Evolutionary conservation across 2,888 invertebrate species (phyloP), one percentile per base, ranked within the genome.

Genomic region (Caenorhabditis sp.): DNA sequence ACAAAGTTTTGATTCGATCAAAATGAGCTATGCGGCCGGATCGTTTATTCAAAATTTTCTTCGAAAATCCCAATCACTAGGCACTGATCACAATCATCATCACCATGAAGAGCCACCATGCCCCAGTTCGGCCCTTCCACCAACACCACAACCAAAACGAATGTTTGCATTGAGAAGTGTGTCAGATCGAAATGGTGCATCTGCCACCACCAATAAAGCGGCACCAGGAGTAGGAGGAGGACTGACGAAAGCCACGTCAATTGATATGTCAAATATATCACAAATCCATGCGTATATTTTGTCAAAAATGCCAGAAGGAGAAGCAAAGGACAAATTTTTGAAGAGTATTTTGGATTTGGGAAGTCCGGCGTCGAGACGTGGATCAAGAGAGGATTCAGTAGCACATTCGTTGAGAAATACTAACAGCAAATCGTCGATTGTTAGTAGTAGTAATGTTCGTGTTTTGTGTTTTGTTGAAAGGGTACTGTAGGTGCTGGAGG

Each of bases 281-380:
- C 80, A 82, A 53, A 84, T 86, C 43, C 86, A 85, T 69, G 69
- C 76, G 20, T 86, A 83, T 71, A 83, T 86, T 20, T 62, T 85
- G 25, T 78, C 75, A 27, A 76, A 78, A 43, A 76, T 86, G 65
- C 84, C 86, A 7, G 73, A 76, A 38, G 85, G 86, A 17, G 76
- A 75, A 43, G 84, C 85, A 52, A 83, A 83, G 61, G 78, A 86
- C 49, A 83, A 83, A 59, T 84, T 84, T 62, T 70, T 85, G 54
- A 63, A 75, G 31, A 80, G 78, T 53, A 74, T 85, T 54, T 81
- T 85, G 59, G 85, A 85, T 66, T 84, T 76, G 59, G 81, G 84
- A 58, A 75, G 81, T 8, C 80, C 81, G 21, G 26, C 61, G 12
- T 75, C 75, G 17, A 60, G 75, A 49, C 60, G 59, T 25, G 60